Percentiles rank a stretch among this genome's conserved stretches.
Evolutionary conservation across 2,113 vertebrate species (phyloP).

Genomic region (Cyphomyrus plagiostoma): DNA sequence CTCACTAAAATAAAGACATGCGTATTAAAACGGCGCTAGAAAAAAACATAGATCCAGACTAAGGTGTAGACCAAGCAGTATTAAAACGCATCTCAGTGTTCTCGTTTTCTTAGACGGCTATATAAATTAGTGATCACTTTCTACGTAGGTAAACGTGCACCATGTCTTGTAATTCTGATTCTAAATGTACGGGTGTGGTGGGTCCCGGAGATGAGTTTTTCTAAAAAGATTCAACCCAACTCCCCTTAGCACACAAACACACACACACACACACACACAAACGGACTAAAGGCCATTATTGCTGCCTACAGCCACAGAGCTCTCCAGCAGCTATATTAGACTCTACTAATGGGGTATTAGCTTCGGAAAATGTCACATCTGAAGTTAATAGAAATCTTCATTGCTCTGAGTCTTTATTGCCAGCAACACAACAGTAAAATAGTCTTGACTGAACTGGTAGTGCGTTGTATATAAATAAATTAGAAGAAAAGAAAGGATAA

Average conservation of each 20-base stretch:
- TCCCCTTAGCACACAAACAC: conserved; percentile 19
- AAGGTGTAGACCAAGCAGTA: background rate
- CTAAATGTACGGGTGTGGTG: conserved; percentile 42
- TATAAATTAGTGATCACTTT: conserved; percentile 36
- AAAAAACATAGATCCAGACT: background rate
- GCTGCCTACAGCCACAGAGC: conserved; percentile 27
- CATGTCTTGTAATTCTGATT: conserved; percentile 44
- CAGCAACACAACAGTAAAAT: conserved; percentile 13
- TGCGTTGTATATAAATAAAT: conserved; percentile 34
- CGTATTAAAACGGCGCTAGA: background rate
- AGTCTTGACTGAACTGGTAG: conserved; percentile 29
- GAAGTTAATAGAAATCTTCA: conserved; percentile 43
- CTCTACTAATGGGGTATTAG: conserved; percentile 46
- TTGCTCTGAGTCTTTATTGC: conserved; percentile 37
- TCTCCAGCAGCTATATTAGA: conserved; percentile 37
- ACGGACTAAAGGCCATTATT: conserved; percentile 35
- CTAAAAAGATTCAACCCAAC: conserved; percentile 40
- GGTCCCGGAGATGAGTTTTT: conserved; percentile 42
- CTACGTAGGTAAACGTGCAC: conserved; percentile 32
- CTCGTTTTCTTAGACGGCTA: conserved; percentile 22
- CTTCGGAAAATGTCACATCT: conserved; percentile 40
- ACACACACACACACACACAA: background rate
- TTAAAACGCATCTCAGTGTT: background rate
- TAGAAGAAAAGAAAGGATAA: conserved; percentile 16
- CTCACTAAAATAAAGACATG: background rate